phyloP scores from a whole-genome alignment of 2,797 vertebrate genomes.

The Periparus ater region DNA sequence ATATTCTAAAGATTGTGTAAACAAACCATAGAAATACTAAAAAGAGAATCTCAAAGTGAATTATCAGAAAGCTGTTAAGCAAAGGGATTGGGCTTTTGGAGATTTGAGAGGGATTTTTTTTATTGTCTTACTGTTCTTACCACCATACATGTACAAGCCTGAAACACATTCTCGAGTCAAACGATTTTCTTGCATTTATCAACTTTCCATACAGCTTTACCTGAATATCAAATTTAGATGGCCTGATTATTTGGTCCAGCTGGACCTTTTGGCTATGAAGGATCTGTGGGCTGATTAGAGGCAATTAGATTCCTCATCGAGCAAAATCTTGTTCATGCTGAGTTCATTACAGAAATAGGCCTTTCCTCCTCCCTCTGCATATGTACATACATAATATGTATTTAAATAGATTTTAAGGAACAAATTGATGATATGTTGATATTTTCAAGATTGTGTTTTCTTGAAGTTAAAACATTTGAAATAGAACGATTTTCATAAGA shows the following conservation, averaged over 20 bases:
- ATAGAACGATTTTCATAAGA: not conserved
- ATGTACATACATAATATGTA: not conserved
- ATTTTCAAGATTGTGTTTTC: not conserved
- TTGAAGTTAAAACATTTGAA: not conserved
- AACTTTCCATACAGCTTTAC: not conserved
- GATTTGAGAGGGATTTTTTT: not conserved
- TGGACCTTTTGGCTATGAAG: not conserved
- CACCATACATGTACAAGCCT: not conserved
- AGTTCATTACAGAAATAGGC: not conserved
- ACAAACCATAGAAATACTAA: not conserved
- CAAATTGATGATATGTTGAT: not conserved
- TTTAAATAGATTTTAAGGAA: not conserved
- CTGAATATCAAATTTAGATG: not conserved
- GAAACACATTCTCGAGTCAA: not conserved
- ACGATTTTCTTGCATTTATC: not conserved
- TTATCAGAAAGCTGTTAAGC: not conserved
- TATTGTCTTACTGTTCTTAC: not conserved
- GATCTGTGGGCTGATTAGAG: not conserved
- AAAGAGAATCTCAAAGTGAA: not conserved
- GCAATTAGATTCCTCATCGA: not conserved
- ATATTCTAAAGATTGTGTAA: not conserved
- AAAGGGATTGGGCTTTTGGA: not conserved
- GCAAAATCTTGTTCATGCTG: not conserved
- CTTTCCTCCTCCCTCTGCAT: not conserved
- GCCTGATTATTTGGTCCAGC: not conserved